Conservation (phyloP, 2,113 vertebrate genomes). For the Pogonocichla stellata region DNA sequence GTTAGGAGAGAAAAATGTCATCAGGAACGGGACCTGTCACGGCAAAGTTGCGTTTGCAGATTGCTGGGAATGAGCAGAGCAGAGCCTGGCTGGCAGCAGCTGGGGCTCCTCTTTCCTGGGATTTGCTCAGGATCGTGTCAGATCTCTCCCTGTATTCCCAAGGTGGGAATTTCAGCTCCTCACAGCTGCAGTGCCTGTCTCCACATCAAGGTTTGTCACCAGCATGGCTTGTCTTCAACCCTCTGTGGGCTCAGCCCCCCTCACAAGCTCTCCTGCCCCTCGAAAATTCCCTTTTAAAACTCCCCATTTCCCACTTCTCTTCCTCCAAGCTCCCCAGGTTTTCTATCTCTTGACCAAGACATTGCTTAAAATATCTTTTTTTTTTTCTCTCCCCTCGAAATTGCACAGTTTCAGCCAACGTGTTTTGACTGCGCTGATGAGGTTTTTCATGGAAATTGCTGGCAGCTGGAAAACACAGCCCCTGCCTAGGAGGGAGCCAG, state of each 20-base stretch:
- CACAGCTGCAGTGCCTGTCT: accelerated
- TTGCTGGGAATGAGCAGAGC: background rate
- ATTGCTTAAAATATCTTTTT: background rate
- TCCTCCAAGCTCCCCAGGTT: background rate
- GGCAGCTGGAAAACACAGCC: background rate
- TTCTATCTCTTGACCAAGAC: background rate
- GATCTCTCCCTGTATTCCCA: background rate
- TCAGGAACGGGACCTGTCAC: background rate
- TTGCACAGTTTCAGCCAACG: background rate
- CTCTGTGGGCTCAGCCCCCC: background rate
- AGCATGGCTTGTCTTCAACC: background rate
- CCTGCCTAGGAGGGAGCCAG: background rate
- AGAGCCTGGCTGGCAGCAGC: background rate
- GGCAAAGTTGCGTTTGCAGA: background rate
- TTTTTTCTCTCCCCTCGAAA: background rate
- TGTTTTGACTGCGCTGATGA: background rate
- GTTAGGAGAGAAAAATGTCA: background rate
- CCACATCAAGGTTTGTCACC: background rate
- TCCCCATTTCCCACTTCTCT: background rate
- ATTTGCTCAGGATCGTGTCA: background rate
- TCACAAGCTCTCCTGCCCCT: background rate
- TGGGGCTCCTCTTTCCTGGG: background rate
- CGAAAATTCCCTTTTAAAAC: background rate
- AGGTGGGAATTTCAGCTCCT: background rate
- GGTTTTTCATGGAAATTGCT: background rate